Percentiles rank a stretch among this genome's conserved stretches.
Conservation (phyloP, 2,113 vertebrate genomes). For the Acrocephalus kingi region DNA sequence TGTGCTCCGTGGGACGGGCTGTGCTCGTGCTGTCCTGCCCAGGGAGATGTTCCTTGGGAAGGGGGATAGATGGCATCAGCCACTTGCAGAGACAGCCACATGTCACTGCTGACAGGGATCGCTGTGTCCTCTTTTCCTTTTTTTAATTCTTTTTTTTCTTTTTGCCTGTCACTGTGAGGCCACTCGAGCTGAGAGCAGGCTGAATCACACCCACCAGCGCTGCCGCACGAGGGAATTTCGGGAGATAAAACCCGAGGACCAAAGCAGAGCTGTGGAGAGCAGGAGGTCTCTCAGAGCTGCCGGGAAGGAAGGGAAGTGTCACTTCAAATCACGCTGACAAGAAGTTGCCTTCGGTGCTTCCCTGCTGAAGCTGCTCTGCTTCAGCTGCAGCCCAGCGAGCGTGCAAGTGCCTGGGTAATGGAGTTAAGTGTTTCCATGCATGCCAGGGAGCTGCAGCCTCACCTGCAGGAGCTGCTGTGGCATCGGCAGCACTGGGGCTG, state of each 20-base stretch:
- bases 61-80: background rate
- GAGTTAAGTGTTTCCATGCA: background rate
- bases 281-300: background rate
- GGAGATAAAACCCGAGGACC: background rate
- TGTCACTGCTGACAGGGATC: background rate
- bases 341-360: background rate
- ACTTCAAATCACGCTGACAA: background rate
- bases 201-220: background rate
- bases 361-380: background rate
- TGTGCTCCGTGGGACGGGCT: background rate
- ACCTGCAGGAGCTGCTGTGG: background rate
- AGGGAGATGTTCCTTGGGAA: background rate
- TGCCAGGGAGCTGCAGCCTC: background rate
- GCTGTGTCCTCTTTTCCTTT: background rate
- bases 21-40: background rate
- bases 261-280: background rate
- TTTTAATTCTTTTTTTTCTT: no score
- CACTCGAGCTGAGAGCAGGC: background rate
- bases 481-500: rapidly evolving
- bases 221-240: background rate
- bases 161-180: background rate
- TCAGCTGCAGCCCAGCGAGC: background rate
- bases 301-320: background rate
- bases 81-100: background rate
- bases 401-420: background rate